phyloP scores from a whole-genome alignment of 2,113 vertebrate species.

The Leucopsar rothschildi region DNA sequence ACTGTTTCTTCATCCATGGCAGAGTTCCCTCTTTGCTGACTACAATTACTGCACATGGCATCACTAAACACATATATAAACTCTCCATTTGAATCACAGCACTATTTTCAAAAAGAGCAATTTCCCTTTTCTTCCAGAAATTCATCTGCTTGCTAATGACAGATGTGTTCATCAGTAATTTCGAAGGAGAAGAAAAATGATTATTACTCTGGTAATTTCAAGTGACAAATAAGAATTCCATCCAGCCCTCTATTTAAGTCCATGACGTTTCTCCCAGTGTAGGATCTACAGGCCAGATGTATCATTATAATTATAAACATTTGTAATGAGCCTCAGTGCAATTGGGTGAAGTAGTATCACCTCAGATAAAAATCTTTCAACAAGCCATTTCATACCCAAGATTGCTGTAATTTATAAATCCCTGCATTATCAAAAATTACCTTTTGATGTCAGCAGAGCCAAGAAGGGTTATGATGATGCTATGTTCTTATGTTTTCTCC shows the following conservation, averaged over 20 bases:
- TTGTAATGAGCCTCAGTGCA: neutral
- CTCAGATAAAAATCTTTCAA: constrained; percentile 1
- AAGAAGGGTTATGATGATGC: neutral
- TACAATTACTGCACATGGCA: neutral
- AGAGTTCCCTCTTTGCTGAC: constrained; percentile 22
- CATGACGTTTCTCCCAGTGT: neutral
- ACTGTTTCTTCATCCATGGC: neutral
- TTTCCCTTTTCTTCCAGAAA: constrained; percentile 52
- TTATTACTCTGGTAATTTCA: constrained; percentile 45
- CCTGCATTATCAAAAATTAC: neutral
- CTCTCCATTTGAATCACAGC: constrained; percentile 47
- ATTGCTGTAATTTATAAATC: constrained; percentile 28
- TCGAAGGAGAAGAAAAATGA: constrained; percentile 16
- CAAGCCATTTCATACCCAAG: neutral
- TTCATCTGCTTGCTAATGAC: constrained; percentile 60
- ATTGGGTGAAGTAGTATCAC: neutral
- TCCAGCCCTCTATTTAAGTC: neutral
- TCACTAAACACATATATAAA: constrained; percentile 18
- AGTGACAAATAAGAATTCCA: constrained; percentile 28
- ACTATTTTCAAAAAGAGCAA: constrained; percentile 39
- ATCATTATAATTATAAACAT: constrained; percentile 19
- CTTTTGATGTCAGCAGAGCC: neutral
- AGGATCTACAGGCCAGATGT: neutral
- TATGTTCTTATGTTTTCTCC: neutral
- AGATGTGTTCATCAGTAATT: constrained; percentile 41